Evolutionary conservation across 30 jellyfish, hydroid and myxozoan genomes (phyloP).

Genomic region (Hydra vulgaris): DNA sequence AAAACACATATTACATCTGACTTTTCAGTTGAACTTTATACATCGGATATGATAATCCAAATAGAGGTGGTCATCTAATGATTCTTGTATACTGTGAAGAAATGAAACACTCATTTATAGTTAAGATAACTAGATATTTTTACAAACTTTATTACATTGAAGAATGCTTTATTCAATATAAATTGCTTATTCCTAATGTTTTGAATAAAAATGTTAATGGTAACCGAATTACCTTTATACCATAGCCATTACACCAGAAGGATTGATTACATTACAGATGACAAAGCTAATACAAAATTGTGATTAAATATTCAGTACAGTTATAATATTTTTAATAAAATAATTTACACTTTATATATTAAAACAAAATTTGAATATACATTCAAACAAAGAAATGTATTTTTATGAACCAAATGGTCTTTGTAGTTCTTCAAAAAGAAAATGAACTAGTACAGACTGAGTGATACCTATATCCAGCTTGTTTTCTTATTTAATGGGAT

Average conservation of each 20-base stretch:
- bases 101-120: not conserved
- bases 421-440: too few species aligned
- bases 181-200: not conserved
- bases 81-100: not conserved
- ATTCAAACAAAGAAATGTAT: not conserved
- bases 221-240: not conserved
- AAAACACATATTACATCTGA: not conserved
- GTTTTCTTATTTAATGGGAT: too few species aligned
- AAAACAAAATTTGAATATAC: not conserved
- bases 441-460: too few species aligned
- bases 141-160: not conserved
- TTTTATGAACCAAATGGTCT: too few species aligned
- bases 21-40: not conserved
- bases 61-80: not conserved
- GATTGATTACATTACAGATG: not conserved
- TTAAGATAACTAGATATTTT: too few species aligned
- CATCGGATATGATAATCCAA: not conserved
- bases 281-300: not conserved
- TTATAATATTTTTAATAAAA: too few species aligned
- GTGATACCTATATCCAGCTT: too few species aligned
- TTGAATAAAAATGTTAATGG: not conserved
- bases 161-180: not conserved
- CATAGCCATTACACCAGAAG: not conserved
- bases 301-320: not conserved
- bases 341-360: not conserved